These are phyloP conservation scores for Sebastes matsubarae DNA, from an alignment of 2,797 vertebrate genomes.

Conservation along the genomic window DNA sequence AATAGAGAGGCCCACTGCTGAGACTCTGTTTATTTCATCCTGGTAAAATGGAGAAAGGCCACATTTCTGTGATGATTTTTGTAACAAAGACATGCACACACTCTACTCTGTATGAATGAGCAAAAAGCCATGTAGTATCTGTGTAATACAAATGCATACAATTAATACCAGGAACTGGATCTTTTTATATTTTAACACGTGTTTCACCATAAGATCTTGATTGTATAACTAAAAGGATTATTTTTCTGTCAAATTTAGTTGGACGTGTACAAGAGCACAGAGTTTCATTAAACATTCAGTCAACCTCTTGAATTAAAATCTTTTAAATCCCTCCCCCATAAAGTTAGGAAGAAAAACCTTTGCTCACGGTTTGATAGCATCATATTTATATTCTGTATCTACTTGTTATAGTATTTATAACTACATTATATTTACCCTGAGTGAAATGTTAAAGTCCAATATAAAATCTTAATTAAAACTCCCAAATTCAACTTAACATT, in stretches of 20 bases:
- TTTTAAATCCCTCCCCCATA: background rate
- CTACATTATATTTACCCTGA: background rate
- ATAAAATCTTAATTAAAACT: background rate
- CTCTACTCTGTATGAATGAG: background rate
- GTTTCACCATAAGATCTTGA: background rate
- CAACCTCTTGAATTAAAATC: background rate
- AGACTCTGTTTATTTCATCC: constrained; percentile 20
- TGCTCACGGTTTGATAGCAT: background rate
- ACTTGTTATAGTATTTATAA: background rate
- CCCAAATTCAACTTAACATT: background rate
- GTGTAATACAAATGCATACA: background rate
- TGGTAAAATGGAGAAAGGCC: constrained; percentile 13
- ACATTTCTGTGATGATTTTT: constrained; percentile 11
- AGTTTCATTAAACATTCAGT: background rate
- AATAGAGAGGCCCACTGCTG: constrained; percentile 46
- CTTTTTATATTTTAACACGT: background rate
- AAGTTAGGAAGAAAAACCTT: background rate
- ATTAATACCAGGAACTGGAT: background rate
- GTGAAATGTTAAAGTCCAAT: background rate
- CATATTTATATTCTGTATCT: background rate
- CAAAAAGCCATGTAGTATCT: background rate
- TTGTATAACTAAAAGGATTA: background rate
- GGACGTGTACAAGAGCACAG: background rate
- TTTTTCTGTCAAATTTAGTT: background rate
- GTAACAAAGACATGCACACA: background rate